These are phyloP conservation scores for Paramuricea clavata DNA, from an alignment of 92 coral and sea anemone species.

Conservation along the genomic window DNA sequence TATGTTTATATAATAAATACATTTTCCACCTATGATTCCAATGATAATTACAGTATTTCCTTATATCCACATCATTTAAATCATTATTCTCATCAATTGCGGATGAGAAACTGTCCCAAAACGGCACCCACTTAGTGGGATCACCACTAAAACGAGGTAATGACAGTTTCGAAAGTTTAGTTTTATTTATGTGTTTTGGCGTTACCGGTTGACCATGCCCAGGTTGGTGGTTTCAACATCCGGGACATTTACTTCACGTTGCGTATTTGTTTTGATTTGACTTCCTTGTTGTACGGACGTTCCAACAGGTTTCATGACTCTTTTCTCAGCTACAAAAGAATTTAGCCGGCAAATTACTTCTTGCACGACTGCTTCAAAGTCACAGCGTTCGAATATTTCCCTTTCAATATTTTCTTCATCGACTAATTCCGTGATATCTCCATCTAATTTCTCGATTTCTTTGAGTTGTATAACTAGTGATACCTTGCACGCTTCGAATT, in stretches of 20 bases:
- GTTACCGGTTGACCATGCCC: neutral
- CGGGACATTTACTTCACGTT: neutral
- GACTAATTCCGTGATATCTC: neutral
- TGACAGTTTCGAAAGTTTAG: neutral
- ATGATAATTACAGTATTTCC: too few relatives aligned
- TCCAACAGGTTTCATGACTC: neutral
- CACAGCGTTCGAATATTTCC: slow-evolving; percentile 9
- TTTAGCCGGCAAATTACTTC: slow-evolving; percentile 3
- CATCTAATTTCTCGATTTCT: neutral
- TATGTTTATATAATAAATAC: too few relatives aligned
- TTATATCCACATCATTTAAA: slow-evolving; percentile 15
- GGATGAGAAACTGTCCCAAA: slow-evolving; percentile 28
- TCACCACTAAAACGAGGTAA: slow-evolving; percentile 15
- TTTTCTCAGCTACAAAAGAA: neutral
- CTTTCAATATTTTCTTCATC: slow-evolving; percentile 16
- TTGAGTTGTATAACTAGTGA: neutral
- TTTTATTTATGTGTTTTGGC: slow-evolving; percentile 5
- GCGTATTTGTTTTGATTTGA: neutral
- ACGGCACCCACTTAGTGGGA: neutral
- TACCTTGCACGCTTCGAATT: slow-evolving; percentile 9
- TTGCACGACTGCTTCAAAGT: slow-evolving; percentile 27
- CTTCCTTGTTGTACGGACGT: neutral
- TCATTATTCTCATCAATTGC: slow-evolving; percentile 16
- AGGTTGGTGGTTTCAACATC: neutral
- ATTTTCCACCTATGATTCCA: neutral